phyloP scores from a whole-genome alignment of 92 coral and sea anemone species.

The Epizoanthus stellaris region DNA sequence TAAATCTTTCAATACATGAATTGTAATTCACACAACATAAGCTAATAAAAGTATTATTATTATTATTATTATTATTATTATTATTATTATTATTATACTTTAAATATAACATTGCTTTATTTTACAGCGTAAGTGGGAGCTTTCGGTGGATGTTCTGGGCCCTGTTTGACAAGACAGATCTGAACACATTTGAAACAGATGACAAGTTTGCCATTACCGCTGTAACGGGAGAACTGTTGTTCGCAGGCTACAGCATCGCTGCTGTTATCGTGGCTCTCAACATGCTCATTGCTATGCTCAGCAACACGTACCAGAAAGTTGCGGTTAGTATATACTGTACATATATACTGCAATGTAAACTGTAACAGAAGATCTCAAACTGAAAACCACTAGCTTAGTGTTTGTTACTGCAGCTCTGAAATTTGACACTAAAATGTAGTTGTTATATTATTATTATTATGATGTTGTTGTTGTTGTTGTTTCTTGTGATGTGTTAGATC shows the following conservation, averaged over 20 bases:
- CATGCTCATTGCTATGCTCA: slow-evolving; percentile 94
- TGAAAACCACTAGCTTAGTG: background rate
- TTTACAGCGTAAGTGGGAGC: slow-evolving; percentile 28
- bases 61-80: no score
- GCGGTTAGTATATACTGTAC: slow-evolving; percentile 59
- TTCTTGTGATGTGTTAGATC: no score
- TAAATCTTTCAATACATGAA: no score
- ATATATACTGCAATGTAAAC: background rate
- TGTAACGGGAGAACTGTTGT: slow-evolving; percentile 72
- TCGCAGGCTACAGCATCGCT: slow-evolving; percentile 73
- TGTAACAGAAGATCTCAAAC: background rate
- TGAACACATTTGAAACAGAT: slow-evolving; percentile 66
- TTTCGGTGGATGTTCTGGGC: slow-evolving; percentile 86
- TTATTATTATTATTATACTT: no score
- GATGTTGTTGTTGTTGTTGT: background rate
- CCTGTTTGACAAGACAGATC: slow-evolving; percentile 80
- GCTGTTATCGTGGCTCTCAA: slow-evolving; percentile 87
- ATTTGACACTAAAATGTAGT: background rate
- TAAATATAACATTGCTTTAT: no score
- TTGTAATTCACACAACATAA: no score
- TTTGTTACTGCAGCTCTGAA: background rate
- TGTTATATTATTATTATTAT: background rate
- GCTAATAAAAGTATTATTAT: no score
- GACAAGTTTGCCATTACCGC: slow-evolving; percentile 67
- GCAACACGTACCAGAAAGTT: slow-evolving; percentile 75